phyloP scores from a whole-genome alignment of 2,888 invertebrate genomes.

The Ophioninae sp. region DNA sequence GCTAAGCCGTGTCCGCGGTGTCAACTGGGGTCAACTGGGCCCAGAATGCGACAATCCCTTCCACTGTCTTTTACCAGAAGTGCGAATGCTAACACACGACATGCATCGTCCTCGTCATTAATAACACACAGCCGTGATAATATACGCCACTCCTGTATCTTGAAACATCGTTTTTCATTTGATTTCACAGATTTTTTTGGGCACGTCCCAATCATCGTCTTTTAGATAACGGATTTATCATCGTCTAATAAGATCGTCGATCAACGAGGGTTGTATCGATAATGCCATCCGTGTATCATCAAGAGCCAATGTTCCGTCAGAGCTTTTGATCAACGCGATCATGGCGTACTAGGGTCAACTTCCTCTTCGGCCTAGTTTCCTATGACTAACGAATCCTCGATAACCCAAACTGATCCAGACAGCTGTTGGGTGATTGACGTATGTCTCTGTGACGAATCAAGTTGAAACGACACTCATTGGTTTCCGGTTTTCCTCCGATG shows the following conservation, averaged over 20 bases:
- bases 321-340: not conserved
- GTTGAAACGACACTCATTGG: not conserved
- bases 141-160: conserved; percentile 19
- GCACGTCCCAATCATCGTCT: not conserved
- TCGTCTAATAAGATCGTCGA: not conserved
- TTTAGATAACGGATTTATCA: not conserved
- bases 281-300: not conserved
- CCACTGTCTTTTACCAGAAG: conserved; percentile 66
- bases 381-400: not conserved
- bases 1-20: conserved; percentile 79
- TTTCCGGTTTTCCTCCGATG: not conserved
- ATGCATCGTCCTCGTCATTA: conserved; percentile 68
- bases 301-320: not conserved
- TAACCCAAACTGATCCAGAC: not conserved
- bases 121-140: conserved; percentile 37
- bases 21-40: conserved; percentile 81
- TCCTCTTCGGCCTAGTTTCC: not conserved
- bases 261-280: not conserved
- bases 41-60: conserved; percentile 80
- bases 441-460: not conserved
- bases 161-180: conserved; percentile 6
- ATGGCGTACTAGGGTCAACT: not conserved
- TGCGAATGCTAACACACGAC: conserved; percentile 70
- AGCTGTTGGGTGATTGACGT: too few relatives aligned
- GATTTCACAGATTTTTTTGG: conserved; percentile 18